Evolutionary conservation across 2,113 vertebrate genomes (phyloP).

Genomic region (Australoheros scitulus): DNA sequence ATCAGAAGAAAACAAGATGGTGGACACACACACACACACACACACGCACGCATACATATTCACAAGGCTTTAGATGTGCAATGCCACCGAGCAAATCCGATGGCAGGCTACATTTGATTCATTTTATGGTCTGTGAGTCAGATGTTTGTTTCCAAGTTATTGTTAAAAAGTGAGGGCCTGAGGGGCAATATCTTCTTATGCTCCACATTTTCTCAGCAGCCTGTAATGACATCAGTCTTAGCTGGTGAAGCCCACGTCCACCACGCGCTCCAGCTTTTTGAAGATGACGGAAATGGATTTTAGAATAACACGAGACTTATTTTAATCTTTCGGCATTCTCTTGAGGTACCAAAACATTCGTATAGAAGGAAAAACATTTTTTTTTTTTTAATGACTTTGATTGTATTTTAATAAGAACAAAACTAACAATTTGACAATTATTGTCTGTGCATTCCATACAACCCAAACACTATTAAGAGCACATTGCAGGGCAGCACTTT

Average conservation of each 20-base stretch:
- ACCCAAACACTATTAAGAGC: background rate
- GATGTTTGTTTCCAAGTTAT: constrained; percentile 33
- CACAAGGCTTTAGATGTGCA: constrained; percentile 19
- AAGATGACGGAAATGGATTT: background rate
- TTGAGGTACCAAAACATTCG: background rate
- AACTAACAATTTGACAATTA: background rate
- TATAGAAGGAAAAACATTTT: background rate
- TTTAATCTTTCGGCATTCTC: background rate
- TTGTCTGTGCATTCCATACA: background rate
- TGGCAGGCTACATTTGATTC: constrained; percentile 24
- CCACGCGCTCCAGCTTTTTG: constrained; percentile 1
- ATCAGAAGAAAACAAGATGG: background rate
- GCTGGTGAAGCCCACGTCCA: background rate
- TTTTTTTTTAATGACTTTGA: background rate
- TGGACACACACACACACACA: background rate
- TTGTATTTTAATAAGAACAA: constrained; percentile 3
- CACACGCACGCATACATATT: fast-evolving
- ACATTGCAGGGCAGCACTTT: background rate
- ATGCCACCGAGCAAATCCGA: constrained; percentile 16
- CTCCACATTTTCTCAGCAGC: background rate
- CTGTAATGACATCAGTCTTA: background rate
- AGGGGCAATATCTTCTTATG: constrained; percentile 16
- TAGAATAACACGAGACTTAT: background rate
- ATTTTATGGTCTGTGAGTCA: constrained; percentile 42
- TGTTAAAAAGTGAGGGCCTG: constrained; percentile 13